Base-by-base conservation (phyloP, 1,140 invertebrate species). In the Calephelis virginiensis region DNA sequence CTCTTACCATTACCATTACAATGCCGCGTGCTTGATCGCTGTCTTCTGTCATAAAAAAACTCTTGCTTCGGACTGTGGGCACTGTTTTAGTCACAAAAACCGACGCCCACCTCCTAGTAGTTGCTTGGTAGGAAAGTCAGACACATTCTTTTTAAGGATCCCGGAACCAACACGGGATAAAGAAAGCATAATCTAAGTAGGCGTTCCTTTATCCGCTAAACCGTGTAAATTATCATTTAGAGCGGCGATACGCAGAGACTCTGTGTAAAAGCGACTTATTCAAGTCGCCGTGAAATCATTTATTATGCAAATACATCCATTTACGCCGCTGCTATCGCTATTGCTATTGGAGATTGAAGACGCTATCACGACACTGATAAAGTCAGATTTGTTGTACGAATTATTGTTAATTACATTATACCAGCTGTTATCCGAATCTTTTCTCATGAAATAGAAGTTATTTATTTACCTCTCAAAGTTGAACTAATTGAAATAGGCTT, bases 221-320 rank as follows among this genome's bases (percentile, higher is more conserved):
- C 53, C 53, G 37, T 59, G 53, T 59, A 59, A 59, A 59, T 59
- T 59, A 6, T 28, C 37, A 59, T 59, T 59, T 59, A 59, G 17
- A 11, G 50, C 14, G 14, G 28, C 11, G 53, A 59, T 38, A 59
- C 28, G 53, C 53, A 37, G 50, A 28, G 53, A 59, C 12, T 38
- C 53, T 37, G 53, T 28, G 11, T 59, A 17, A 38, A 59, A 59
- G 28, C 53, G 53, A 37, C 53, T 38, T 38, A 59, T 59, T n/a
- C 53, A 37, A 59, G 53, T 59, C 28, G 50, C 28, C 28, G 28
- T 59, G 53, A 59, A 38, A 37, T 59, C 28, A 59, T 59, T 59
- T 59, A 59, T 59, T 59, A 59, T 59, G 28, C 28, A 59, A 59
- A 59, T 38, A 59, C 28, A 38, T 28, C 12, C 53, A 59, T 59